Conservation (phyloP, 2,113 vertebrate species). For the Turdus rufiventris region DNA sequence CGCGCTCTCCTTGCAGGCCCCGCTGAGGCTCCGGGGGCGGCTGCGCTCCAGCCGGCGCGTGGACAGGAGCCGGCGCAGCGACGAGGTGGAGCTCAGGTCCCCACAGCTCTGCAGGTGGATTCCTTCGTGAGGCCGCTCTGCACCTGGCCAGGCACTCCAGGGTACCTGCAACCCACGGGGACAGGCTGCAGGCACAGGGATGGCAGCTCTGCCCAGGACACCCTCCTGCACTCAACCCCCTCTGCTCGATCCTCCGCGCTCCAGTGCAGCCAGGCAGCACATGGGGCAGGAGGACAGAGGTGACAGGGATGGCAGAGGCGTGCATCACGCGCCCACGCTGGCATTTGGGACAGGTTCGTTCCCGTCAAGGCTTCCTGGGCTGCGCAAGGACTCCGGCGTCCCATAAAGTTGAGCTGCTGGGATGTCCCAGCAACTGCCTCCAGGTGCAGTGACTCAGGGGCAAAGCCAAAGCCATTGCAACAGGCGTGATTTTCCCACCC, state of each 20-base stretch:
- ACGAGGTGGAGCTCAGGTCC: slow-evolving; percentile 88
- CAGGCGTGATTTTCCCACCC: neutral
- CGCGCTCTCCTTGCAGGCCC: slow-evolving; percentile 81
- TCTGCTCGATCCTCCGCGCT: rapidly evolving
- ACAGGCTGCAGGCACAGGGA: neutral
- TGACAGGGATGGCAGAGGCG: neutral
- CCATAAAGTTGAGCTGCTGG: rapidly evolving
- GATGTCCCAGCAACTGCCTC: neutral
- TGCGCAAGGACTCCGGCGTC: neutral
- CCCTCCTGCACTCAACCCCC: rapidly evolving
- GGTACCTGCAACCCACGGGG: slow-evolving; percentile 67
- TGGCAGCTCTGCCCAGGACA: neutral
- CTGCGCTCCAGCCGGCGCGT: slow-evolving; percentile 61
- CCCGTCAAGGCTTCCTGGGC: neutral
- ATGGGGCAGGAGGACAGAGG: neutral
- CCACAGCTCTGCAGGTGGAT: slow-evolving; percentile 93
- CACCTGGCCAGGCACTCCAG: slow-evolving; percentile 67
- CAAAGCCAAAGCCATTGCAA: neutral
- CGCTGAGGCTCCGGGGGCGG: slow-evolving; percentile 80
- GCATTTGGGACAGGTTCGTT: neutral
- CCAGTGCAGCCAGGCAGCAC: rapidly evolving
- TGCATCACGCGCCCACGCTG: rapidly evolving
- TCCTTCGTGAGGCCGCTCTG: slow-evolving; percentile 71
- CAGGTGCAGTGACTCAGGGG: neutral
- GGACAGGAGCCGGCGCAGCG: slow-evolving; percentile 81